Evolutionary conservation across 2,888 invertebrate genomes (phyloP), one percentile per base, ranked within the genome.

Genomic region (Volucella bombylans): DNA sequence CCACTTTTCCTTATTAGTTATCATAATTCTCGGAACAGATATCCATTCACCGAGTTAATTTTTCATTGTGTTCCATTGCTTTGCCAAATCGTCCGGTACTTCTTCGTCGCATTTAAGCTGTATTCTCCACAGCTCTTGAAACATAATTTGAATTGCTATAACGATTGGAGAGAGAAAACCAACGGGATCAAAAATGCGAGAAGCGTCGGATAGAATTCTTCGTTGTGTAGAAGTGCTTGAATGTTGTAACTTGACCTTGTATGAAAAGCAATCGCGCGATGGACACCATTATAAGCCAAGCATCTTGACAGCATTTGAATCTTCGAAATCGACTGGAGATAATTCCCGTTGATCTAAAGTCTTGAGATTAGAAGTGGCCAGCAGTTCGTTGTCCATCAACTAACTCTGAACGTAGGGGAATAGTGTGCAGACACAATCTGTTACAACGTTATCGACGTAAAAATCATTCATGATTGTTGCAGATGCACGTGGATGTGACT

Each of bases 241-340:
- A 15, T 23, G 8, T 9, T 10, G n/a, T 1, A 67, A 43, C 2
- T 61, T 59, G 12, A 59, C 72, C n/a, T 54, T 72, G 23, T 65
- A 79, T 1, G 52, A 65, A 2, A 79, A 79, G 4, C 39, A 65
- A 14, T 79, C 72, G 10, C 54, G 52, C 12, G 59, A 72, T n/a
- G 72, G 72, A 14, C 71, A 72, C 79, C 79, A 61, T 9, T 59
- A 31, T 38, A 54, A n/a, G 1, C 61, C 79, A n/a, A 72, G 61
- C 3, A 72, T 11, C 23, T 79, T 79, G 15, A 72, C 52, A 4
- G 65, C 14, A 2, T 65, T 14, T 1, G 14, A 69, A 23, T 77
- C 39, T 47, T 77, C 57, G 12, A 72, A 67, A 15, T 72, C 59
- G 9, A 57, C 45, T 11, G 71, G 65, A 15, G 78, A 65, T 4